Evolutionary conservation across 2,888 invertebrate species (phyloP).

Genomic region (Thelaira solivaga): DNA sequence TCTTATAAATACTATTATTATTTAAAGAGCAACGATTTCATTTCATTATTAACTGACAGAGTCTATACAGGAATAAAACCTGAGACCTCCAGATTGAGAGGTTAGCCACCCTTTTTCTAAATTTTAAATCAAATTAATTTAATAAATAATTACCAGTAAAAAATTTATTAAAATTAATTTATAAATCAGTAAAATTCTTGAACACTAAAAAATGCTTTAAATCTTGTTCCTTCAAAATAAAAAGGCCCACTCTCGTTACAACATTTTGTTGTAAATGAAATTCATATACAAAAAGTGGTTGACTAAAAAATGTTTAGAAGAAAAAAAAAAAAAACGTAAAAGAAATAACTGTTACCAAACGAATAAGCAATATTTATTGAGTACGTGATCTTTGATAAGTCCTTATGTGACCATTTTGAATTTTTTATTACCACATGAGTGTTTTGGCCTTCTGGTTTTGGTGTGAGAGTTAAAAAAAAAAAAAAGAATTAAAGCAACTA

Average conservation of each 20-base stretch:
- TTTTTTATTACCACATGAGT: slow-evolving; percentile 72
- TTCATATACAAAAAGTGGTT: slow-evolving; percentile 2
- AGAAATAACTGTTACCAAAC: slow-evolving; percentile 60
- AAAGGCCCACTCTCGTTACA: slow-evolving; percentile 33
- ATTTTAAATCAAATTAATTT: no score
- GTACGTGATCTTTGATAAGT: slow-evolving; percentile 77
- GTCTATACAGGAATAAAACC: no score
- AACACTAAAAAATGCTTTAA: slow-evolving; percentile 10
- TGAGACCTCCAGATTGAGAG: no score
- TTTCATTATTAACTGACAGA: no score
- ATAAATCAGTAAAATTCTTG: no score
- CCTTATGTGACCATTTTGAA: slow-evolving; percentile 77
- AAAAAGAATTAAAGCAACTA: not conserved
- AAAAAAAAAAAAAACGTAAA: slow-evolving; percentile 15
- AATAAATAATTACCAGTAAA: no score
- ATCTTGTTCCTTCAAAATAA: not conserved
- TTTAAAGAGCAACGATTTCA: no score
- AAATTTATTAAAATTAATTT: no score
- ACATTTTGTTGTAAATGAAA: not conserved
- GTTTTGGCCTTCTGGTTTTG: slow-evolving; percentile 12
- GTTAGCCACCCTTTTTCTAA: no score
- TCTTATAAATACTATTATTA: no score
- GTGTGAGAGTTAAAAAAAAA: not conserved
- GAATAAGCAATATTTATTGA: slow-evolving; percentile 77
- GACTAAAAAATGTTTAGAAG: not conserved